A percentile compares a stretch with the other conserved stretches of the same genome.
phyloP scores from a whole-genome alignment of 2,113 vertebrate genomes.

The Psophia crepitans region DNA sequence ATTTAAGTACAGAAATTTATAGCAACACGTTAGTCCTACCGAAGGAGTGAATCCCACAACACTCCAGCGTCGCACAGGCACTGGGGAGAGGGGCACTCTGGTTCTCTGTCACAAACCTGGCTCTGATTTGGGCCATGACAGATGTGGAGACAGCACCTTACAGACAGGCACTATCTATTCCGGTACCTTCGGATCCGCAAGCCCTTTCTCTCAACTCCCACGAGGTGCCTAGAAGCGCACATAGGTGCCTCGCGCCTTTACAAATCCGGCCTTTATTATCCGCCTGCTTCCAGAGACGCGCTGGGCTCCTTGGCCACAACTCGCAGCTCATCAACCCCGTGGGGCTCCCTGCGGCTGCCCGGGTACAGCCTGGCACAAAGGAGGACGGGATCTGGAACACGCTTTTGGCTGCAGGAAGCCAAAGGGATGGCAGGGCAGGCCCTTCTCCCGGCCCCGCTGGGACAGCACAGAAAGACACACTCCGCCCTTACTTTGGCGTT shows the following conservation, averaged over 20 bases:
- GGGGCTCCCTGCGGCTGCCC: background rate
- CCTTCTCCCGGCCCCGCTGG: accelerated
- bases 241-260: background rate
- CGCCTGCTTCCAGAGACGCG: background rate
- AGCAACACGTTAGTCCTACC: accelerated
- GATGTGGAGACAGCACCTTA: background rate
- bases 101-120: background rate
- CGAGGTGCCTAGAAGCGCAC: background rate
- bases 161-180: background rate
- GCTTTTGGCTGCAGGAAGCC: background rate
- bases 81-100: background rate
- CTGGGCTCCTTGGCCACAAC: background rate
- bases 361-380: background rate
- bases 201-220: background rate
- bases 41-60: background rate
- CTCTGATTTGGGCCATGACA: background rate
- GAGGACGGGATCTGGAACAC: background rate
- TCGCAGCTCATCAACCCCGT: background rate
- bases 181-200: background rate
- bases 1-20: background rate
- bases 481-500: background rate
- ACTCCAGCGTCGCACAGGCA: background rate
- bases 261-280: background rate
- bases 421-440: background rate
- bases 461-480: background rate